phyloP scores from a whole-genome alignment of 2,888 invertebrate genomes.

The Alloplasta piceator region DNA sequence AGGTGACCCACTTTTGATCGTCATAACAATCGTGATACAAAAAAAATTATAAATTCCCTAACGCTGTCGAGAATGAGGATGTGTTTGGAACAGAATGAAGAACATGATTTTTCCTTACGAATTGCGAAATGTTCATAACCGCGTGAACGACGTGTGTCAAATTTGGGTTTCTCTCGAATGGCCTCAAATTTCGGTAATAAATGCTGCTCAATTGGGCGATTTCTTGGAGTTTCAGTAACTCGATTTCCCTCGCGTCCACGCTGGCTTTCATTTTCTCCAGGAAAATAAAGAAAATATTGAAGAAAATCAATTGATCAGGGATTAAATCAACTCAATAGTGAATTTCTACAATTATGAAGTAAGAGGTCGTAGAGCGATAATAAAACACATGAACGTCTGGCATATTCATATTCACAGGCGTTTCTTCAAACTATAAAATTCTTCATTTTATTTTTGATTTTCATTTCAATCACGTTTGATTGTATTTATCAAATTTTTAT shows the following conservation, averaged over 20 bases:
- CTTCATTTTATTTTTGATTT: background rate
- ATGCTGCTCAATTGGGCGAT: constrained; percentile 75
- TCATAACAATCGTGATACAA: constrained; percentile 6
- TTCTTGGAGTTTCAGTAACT: constrained; percentile 72
- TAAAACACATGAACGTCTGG: too few relatives aligned
- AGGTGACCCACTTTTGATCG: constrained; percentile 55
- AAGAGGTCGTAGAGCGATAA: too few relatives aligned
- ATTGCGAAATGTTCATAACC: constrained; percentile 73
- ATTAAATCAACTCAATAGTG: too few relatives aligned
- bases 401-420: too few relatives aligned
- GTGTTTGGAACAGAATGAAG: constrained; percentile 2
- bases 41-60: constrained; percentile 6
- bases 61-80: constrained; percentile 22
- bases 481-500: too few relatives aligned
- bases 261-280: constrained; percentile 31
- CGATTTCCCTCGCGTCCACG: constrained; percentile 63
- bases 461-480: too few relatives aligned
- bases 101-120: constrained; percentile 71
- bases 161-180: constrained; percentile 73
- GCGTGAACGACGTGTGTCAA: constrained; percentile 77
- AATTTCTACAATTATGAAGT: too few relatives aligned
- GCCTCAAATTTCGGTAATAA: constrained; percentile 68
- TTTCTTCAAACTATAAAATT: too few relatives aligned
- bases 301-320: background rate
- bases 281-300: background rate